Evolutionary conservation across 2,797 vertebrate genomes (phyloP), one percentile per base, ranked within the genome.

Genomic region (Hybognathus amarus): DNA sequence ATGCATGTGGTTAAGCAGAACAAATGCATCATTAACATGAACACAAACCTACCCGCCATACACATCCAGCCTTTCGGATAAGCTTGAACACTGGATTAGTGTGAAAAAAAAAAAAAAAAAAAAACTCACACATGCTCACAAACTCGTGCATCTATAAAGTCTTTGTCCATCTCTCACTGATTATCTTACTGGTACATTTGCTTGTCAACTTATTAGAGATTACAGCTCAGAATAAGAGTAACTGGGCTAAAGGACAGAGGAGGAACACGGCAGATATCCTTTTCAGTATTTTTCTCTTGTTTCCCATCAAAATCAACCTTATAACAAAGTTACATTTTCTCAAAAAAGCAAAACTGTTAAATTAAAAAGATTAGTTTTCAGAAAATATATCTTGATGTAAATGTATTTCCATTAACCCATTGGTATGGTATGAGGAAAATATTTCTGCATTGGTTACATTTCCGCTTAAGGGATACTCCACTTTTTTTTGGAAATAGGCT

Each of bases 1-100:
- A 82, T 38, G 30, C 9, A 61, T 78, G 42, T 8, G 1, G n/a
- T 27, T 22, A 69, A 40, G 38, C 38, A 76, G 70, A 77, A 80
- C 79, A 71, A 70, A 85, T 42, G 54, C 73, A 68, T 40, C 64
- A 70, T 73, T 83, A 77, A 71, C 59, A 83, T 77, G 59, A 47
- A 56, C 70, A 69, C 13, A 71, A 69, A 77, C 6, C 22, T 27
- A 68, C 61, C 20, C 20, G 10, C 4, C 9, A 71, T 71, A 59
- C 38, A 59, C 67, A 71, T 42, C 47, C 52, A 59, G 38, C 17
- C 67, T 59, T 80, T 33, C 0, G 6, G 20, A 83, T 77, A 83
- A 59, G 27, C 52, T 42, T 67, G 36, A 77, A 66, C 24, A 45
- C 18, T 71, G 79, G 66, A 80, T 80, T 71, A 80, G 38, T 80